A percentile compares a stretch with the other conserved stretches of the same genome.
These are phyloP conservation scores for Anguilla obscura DNA, from an alignment of 2,797 vertebrate genomes.

Conservation along the genomic window DNA sequence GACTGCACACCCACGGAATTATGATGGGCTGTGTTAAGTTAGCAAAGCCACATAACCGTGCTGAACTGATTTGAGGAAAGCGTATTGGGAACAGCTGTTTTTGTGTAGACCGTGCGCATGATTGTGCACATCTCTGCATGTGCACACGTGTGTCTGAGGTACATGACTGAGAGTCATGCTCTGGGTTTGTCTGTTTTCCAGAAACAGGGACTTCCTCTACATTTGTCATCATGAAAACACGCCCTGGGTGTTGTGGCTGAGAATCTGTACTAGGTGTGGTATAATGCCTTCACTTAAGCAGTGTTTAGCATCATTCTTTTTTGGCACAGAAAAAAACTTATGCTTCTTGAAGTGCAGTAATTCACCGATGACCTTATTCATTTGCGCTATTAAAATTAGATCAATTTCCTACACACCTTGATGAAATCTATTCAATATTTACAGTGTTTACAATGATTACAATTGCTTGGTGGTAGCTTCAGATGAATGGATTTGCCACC, in stretches of 20 bases:
- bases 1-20: constrained; percentile 58
- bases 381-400: not conserved
- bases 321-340: not conserved
- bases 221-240: constrained; percentile 3
- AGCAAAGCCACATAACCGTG: constrained; percentile 40
- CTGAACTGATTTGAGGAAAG: constrained; percentile 23
- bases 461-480: not conserved
- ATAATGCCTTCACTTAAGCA: not conserved
- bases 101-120: not conserved
- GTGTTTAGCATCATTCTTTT: not conserved
- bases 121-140: constrained; percentile 14
- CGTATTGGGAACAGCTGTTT: constrained; percentile 32
- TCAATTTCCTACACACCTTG: not conserved
- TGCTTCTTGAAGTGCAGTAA: not conserved
- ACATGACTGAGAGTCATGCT: not conserved
- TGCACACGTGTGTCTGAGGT: not conserved
- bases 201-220: not conserved
- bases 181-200: not conserved
- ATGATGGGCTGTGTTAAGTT: constrained; percentile 67
- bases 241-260: not conserved
- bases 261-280: not conserved
- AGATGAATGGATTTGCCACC: not conserved
- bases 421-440: not conserved
- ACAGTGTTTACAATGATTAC: not conserved
- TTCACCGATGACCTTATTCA: not conserved